These are phyloP conservation scores for Halcyon badia DNA, from an alignment of 2,797 vertebrate genomes.

Conservation along the genomic window DNA sequence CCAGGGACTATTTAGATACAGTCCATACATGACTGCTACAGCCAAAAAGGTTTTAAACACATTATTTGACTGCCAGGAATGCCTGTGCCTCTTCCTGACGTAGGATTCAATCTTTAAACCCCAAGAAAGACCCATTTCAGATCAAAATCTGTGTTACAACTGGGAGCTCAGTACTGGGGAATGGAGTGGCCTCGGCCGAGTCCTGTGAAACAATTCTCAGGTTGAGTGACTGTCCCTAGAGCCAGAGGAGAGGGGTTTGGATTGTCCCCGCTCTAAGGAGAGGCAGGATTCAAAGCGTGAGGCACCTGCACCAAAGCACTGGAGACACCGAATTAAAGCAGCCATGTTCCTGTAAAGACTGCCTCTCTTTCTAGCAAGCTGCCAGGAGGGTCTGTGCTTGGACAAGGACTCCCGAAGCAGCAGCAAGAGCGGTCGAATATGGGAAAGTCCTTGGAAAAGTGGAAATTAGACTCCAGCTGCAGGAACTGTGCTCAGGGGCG, in stretches of 20 bases:
- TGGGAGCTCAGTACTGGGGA: accelerated
- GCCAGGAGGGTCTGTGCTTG: background rate
- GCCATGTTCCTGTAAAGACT: accelerated
- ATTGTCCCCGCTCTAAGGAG: background rate
- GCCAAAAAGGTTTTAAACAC: too few species aligned
- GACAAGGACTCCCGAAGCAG: background rate
- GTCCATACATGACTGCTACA: accelerated
- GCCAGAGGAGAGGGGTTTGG: background rate
- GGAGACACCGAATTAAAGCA: accelerated
- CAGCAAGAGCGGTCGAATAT: accelerated
- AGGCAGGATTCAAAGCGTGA: background rate
- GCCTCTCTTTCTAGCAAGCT: background rate
- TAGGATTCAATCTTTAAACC: background rate
- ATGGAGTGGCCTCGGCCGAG: accelerated
- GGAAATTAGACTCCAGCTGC: background rate
- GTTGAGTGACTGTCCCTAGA: too few species aligned
- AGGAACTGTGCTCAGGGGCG: accelerated
- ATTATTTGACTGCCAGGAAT: background rate
- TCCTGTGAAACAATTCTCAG: accelerated
- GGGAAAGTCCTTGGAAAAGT: background rate
- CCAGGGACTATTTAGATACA: accelerated
- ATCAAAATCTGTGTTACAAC: accelerated
- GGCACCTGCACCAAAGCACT: background rate
- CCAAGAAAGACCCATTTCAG: background rate
- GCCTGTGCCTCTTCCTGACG: background rate